Base-by-base conservation (phyloP, 2,113 vertebrate genomes). In the Ovis aries region DNA sequence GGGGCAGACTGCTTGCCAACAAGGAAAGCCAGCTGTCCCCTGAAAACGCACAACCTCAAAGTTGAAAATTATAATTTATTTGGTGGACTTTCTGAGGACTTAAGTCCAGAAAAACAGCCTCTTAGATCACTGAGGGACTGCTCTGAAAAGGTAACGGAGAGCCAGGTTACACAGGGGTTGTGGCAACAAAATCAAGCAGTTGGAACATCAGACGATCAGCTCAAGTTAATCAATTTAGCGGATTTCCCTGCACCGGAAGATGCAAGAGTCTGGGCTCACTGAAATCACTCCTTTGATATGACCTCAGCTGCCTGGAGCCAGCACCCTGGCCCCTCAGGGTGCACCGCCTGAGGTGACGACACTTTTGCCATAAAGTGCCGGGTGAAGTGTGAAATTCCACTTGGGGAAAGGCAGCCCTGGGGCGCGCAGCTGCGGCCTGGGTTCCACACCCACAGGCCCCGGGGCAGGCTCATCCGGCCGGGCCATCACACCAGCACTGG, bases 401-500 rank as follows among this genome's bases (percentile, higher is more conserved):
- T 1, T 15, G 62, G 31, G 53, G 82, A 59, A 23, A 14, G 33
- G 52, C 14, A 5, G 21, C 13, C 21, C 82, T 45, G 16, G 33
- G 48, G 78, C 11, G 3, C 0, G 17, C 16, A 0, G 25, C 57
- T 0, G 7, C 6, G 78, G 16, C 31, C 45, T 11, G 16, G 16
- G 29, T 19, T 52, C 78, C 48, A 12, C 29, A 33, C 5, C 83
- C 33, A 21, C 1, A 16, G 2, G 2, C 3, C 64, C 40, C 1
- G 0, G 0, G 7, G 43, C 43, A 48, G 4, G 33, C 53, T 40
- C 15, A 1, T 2, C 45, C 5, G 0, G 31, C 82, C 1, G 11
- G 40, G 11, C 25, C 48, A 7, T 6, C 29, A 11, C 48, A 23
- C 10, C 25, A 23, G 59, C 57, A 6, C 11, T 15, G 33, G 50